A percentile compares a stretch with the other conserved stretches of the same genome.
phyloP scores from a whole-genome alignment of 2,797 vertebrate species.

The Acrocephalus scirpaceus region DNA sequence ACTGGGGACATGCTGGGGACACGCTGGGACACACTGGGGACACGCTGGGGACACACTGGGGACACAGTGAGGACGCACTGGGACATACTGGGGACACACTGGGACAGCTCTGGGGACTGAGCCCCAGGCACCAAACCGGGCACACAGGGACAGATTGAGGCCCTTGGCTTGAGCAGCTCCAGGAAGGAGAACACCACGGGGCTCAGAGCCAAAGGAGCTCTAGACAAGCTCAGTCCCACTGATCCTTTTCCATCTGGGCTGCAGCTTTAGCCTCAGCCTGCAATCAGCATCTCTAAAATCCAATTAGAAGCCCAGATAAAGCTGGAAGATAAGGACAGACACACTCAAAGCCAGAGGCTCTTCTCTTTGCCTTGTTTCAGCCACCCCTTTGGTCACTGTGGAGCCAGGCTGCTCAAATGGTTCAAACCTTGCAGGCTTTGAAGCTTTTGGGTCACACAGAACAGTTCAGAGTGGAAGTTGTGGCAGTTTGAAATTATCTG shows the following conservation, averaged over 20 bases:
- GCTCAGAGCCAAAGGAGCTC: background rate
- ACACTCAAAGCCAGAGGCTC: background rate
- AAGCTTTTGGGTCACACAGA: background rate
- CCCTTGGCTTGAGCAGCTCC: background rate
- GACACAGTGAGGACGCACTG: too few relatives aligned
- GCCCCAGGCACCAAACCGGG: background rate
- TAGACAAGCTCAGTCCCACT: background rate
- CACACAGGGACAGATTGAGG: fast-evolving
- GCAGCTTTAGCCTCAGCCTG: background rate
- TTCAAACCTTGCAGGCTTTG: background rate
- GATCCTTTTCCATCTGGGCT: background rate
- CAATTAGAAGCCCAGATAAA: background rate
- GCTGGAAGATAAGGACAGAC: background rate
- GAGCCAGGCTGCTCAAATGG: background rate
- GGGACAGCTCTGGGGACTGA: background rate
- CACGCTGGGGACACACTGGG: too few relatives aligned
- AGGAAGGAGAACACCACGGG: fast-evolving
- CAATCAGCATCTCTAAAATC: background rate
- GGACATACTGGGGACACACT: too few relatives aligned
- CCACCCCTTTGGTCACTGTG: background rate
- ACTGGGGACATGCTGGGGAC: too few relatives aligned
- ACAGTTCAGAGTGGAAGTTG: background rate
- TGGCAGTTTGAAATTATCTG: background rate
- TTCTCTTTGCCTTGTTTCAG: background rate
- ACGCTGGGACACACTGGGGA: too few relatives aligned